Base-by-base conservation (phyloP, 1,140 invertebrate species). In the Aphaenogaster floridana region DNA sequence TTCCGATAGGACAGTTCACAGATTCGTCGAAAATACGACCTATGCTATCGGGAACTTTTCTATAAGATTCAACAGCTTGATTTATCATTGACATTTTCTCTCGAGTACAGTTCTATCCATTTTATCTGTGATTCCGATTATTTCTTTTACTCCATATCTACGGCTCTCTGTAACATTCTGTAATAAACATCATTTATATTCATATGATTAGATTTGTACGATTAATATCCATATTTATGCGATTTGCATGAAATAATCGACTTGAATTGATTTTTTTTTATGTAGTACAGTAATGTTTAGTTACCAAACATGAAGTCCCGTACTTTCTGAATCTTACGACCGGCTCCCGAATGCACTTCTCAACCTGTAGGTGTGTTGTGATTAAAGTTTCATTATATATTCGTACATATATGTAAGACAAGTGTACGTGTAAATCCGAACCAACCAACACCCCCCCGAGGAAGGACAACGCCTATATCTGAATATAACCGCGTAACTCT, bases 401-500 rank as follows among this genome's bases (percentile, higher is more conserved):
- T 69, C 45, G 66, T 39, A 74, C 17, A 54, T 83, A 80, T 87
- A 90, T 86, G 80, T 88, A 94, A 94, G 93, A 94, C 90, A 94
- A 93, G 91, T 94, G 91, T 84, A 72, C 50, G 69, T 93, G 91
- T 92, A 89, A 94, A 93, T 94, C 88, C 13, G 42, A 84, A 88
- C 78, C 90, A 94, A 94, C 93, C 94, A 94, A 93, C 92, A 94
- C 92, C 93, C 89, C 89, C 21, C 21, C 36, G 34, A 80, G 83
- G 81, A 92, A 94, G 94, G 88, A 93, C 91, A 94, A 91, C 93
- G 86, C 90, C 91, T 94, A 89, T 45, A 93, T 91, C 88, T 88
- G 89, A 76, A 80, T 80, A 87, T 78, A 87, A 92, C 89, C 91
- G 74, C 88, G 89, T 92, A 93, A 42, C 39, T 90, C 91, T 81